phyloP scores from a whole-genome alignment of 2,888 invertebrate genomes.

The Hypercompe scribonia region DNA sequence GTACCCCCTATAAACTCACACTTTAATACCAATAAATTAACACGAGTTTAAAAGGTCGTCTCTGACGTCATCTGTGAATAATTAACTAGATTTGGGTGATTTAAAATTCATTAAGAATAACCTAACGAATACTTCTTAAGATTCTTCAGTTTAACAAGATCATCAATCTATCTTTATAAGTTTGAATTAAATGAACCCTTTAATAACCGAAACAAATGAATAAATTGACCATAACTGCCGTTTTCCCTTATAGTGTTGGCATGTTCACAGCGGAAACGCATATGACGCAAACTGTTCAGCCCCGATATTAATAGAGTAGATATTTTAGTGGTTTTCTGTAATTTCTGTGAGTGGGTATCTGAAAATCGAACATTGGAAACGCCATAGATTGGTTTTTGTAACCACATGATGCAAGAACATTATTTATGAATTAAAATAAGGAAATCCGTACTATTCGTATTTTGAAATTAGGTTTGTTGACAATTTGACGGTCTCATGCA shows the following conservation, averaged over 20 bases:
- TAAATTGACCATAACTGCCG: slow-evolving; percentile 45
- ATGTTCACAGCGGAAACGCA: slow-evolving; percentile 59
- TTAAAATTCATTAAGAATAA: not conserved
- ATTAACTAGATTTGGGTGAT: slow-evolving; percentile 8
- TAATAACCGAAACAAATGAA: slow-evolving; percentile 53
- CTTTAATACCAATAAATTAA: slow-evolving; percentile 23
- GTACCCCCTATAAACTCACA: not conserved
- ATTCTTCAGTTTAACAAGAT: slow-evolving; percentile 2
- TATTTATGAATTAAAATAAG: slow-evolving; percentile 41
- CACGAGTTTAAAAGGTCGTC: slow-evolving; percentile 18
- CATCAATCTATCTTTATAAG: slow-evolving; percentile 13
- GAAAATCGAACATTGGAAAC: slow-evolving; percentile 40
- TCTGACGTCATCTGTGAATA: slow-evolving; percentile 42
- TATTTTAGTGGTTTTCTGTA: slow-evolving; percentile 46
- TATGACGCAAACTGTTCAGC: slow-evolving; percentile 60
- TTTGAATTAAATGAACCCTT: slow-evolving; percentile 35
- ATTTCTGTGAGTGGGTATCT: slow-evolving; percentile 37
- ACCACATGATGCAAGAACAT: slow-evolving; percentile 20
- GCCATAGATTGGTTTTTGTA: slow-evolving; percentile 42
- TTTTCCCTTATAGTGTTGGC: slow-evolving; percentile 53
- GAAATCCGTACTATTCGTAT: slow-evolving; percentile 40
- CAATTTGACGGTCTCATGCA: slow-evolving; percentile 19
- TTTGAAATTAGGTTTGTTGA: slow-evolving; percentile 43
- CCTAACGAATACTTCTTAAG: not conserved
- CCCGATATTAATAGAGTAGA: slow-evolving; percentile 51